Evolutionary conservation across 2,888 invertebrate genomes (phyloP).

Genomic region (Ligdia adustata): DNA sequence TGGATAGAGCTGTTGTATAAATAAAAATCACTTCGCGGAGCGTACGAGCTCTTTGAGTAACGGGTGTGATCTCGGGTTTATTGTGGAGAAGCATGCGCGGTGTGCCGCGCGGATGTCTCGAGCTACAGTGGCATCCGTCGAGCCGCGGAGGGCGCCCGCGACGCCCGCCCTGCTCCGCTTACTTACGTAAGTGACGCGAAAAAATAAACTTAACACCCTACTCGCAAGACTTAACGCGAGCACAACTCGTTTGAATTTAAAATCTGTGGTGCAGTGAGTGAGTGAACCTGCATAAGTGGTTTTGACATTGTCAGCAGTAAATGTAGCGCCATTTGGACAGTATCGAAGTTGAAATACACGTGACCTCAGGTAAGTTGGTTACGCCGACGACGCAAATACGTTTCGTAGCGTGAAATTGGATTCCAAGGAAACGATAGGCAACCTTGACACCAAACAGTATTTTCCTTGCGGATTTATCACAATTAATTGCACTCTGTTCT

Average conservation of each 20-base stretch:
- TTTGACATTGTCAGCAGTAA: slow-evolving; percentile 17
- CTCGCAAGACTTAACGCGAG: slow-evolving; percentile 20
- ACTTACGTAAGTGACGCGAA: slow-evolving; percentile 74
- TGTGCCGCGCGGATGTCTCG: slow-evolving; percentile 47
- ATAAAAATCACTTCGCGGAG: slow-evolving; percentile 65
- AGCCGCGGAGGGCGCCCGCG: slow-evolving; percentile 57
- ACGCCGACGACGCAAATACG: slow-evolving; percentile 16
- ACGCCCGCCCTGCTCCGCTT: slow-evolving; percentile 41
- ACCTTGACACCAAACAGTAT: background rate
- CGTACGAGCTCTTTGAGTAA: slow-evolving; percentile 58
- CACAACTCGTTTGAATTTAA: slow-evolving; percentile 34
- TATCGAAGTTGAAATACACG: slow-evolving; percentile 20
- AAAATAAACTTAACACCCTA: slow-evolving; percentile 40
- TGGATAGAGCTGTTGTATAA: slow-evolving; percentile 56
- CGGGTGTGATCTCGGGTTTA: slow-evolving; percentile 70
- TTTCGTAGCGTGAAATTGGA: slow-evolving; percentile 22
- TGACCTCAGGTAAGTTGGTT: slow-evolving; percentile 32
- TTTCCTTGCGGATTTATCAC: too few species aligned
- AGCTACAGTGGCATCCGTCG: slow-evolving; percentile 63
- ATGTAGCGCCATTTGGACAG: slow-evolving; percentile 21
- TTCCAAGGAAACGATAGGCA: slow-evolving; percentile 7
- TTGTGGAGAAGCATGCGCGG: slow-evolving; percentile 75
- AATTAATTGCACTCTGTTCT: too few species aligned
- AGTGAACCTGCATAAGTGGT: slow-evolving; percentile 26
- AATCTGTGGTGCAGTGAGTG: slow-evolving; percentile 24